Percentiles rank a stretch among this genome's conserved stretches.
Evolutionary conservation across 2,113 vertebrate species (phyloP).

Genomic region (Lasiurus cinereus): DNA sequence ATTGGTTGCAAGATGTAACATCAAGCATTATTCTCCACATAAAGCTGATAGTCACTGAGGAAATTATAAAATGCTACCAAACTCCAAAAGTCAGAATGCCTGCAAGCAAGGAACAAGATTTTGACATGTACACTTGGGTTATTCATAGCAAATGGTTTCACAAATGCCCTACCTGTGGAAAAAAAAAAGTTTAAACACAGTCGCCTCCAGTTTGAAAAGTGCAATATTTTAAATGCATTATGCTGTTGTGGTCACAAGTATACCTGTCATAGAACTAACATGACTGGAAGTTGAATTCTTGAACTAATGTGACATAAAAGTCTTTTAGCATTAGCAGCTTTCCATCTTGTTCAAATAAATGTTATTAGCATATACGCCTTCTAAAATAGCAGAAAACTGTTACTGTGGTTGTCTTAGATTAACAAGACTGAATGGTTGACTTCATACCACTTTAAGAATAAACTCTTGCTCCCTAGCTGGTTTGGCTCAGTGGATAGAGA

Average conservation of each 20-base stretch:
- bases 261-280: slow-evolving; percentile 25
- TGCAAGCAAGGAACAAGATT: slow-evolving; percentile 32
- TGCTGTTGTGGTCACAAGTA: slow-evolving; percentile 46
- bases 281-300: slow-evolving; percentile 59
- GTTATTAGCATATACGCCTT: background rate
- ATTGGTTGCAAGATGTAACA: background rate
- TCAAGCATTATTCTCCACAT: background rate
- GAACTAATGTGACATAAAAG: slow-evolving; percentile 63
- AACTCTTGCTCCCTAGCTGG: background rate
- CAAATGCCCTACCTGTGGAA: background rate
- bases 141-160: slow-evolving; percentile 52
- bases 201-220: background rate
- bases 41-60: slow-evolving; percentile 9
- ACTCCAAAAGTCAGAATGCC: slow-evolving; percentile 33
- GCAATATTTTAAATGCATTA: slow-evolving; percentile 45
- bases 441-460: background rate
- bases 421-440: background rate
- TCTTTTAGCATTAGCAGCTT: slow-evolving; percentile 69
- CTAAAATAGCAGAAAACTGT: background rate
- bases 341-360: slow-evolving; percentile 68
- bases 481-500: too few species aligned
- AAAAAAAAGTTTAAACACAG: background rate
- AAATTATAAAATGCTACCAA: slow-evolving; percentile 2
- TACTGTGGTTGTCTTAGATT: slow-evolving; percentile 6
- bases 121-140: background rate